phyloP scores from a whole-genome alignment of 2,888 invertebrate genomes.

The Philhelius pedissequus region DNA sequence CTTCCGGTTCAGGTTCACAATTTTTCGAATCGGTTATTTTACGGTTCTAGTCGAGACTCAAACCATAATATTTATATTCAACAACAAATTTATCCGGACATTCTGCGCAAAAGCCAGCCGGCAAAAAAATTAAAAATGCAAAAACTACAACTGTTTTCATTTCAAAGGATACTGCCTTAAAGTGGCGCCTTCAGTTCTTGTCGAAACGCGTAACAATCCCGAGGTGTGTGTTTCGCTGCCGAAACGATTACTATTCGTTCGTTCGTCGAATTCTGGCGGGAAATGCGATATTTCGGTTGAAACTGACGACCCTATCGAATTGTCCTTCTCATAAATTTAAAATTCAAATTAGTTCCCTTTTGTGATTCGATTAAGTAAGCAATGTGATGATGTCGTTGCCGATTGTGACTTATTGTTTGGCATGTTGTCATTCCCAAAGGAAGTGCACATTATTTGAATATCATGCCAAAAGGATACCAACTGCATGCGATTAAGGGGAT shows the following conservation, averaged over 20 bases:
- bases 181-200: slow-evolving; percentile 6
- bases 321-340: background rate
- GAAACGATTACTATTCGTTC: background rate
- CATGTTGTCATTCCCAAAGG: background rate
- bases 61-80: background rate
- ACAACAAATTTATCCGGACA: slow-evolving; percentile 7
- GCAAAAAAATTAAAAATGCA: background rate
- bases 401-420: slow-evolving; percentile 29
- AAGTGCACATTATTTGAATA: slow-evolving; percentile 21
- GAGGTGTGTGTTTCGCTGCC: background rate
- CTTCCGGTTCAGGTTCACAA: background rate
- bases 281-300: background rate
- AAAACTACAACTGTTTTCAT: background rate
- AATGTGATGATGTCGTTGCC: background rate
- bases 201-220: background rate
- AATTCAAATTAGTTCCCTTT: slow-evolving; percentile 7
- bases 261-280: slow-evolving; percentile 37
- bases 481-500: slow-evolving; percentile 9
- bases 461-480: slow-evolving; percentile 12
- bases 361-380: slow-evolving; percentile 28
- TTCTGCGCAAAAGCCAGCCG: slow-evolving; percentile 28
- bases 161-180: background rate
- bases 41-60: background rate
- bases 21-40: slow-evolving; percentile 55
- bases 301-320: background rate